Conservation (phyloP, 64 coral and sea anemone species). For the Actinia tenebrosa region DNA sequence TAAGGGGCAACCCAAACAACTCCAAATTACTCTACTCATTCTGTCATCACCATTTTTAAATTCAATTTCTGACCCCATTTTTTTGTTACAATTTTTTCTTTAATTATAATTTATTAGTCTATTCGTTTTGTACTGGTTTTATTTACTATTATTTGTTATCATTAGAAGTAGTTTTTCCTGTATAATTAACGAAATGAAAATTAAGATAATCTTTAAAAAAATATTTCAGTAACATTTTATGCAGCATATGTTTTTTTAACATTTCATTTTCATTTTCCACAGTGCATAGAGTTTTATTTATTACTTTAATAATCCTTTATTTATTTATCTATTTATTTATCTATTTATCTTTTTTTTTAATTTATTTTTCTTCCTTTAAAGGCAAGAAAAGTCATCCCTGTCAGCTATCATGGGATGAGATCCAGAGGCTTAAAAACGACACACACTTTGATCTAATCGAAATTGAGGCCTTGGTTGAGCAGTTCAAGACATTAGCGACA, state of each 20-base stretch:
- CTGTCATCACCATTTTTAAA: neutral
- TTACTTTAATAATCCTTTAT: neutral
- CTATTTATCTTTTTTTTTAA: no score
- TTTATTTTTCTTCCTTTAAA: conserved; percentile 24
- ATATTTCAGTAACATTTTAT: no score
- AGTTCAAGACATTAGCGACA: conserved; percentile 88
- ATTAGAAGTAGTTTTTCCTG: no score
- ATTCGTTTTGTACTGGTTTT: no score
- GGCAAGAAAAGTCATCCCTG: conserved; percentile 81
- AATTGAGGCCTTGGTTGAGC: conserved; percentile 86
- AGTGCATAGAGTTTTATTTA: no score
- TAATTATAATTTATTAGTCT: no score
- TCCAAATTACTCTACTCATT: neutral
- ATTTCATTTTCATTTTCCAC: neutral
- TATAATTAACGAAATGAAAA: no score
- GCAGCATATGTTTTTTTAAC: neutral
- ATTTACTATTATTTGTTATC: no score
- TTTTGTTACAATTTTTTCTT: neutral
- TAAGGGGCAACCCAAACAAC: neutral
- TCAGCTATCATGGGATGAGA: conserved; percentile 71
- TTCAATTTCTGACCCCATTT: neutral
- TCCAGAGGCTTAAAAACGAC: conserved; percentile 60
- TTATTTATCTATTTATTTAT: neutral
- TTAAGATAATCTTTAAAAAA: neutral
- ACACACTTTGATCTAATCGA: conserved; percentile 89